Conservation (phyloP, 2,113 vertebrate species). For the Urocynchramus pylzowi region DNA sequence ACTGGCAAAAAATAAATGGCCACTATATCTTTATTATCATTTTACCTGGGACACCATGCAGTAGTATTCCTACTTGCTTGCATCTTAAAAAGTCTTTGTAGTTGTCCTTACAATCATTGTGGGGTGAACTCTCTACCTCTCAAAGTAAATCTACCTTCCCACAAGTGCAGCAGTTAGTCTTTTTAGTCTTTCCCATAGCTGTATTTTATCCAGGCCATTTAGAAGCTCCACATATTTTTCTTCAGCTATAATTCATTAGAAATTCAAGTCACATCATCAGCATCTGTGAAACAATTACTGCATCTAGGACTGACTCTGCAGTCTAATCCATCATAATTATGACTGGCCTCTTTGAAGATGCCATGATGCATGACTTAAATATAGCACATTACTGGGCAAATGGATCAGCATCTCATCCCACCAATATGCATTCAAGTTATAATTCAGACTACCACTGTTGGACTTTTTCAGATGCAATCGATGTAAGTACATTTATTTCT, state of each 20-base stretch:
- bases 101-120: background rate
- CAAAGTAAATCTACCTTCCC: background rate
- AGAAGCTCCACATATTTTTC: constrained; percentile 10
- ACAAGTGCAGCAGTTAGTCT: background rate
- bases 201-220: constrained; percentile 8
- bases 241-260: constrained; percentile 71
- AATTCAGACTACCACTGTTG: constrained; percentile 44
- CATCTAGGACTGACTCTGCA: constrained; percentile 76
- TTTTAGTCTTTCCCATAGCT: background rate
- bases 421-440: constrained; percentile 47
- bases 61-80: background rate
- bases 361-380: constrained; percentile 73
- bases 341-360: constrained; percentile 79
- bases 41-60: background rate
- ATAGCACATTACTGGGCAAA: constrained; percentile 75
- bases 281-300: constrained; percentile 87
- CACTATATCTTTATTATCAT: background rate
- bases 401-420: constrained; percentile 63
- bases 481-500: constrained; percentile 3
- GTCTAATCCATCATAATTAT: constrained; percentile 90
- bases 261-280: constrained; percentile 82
- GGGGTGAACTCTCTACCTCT: background rate
- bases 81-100: background rate
- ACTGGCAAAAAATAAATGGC: background rate
- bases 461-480: constrained; percentile 28